A percentile compares a stretch with the other conserved stretches of the same genome.
phyloP scores from a whole-genome alignment of 2,888 invertebrate genomes.

The Platycheirus albimanus region DNA sequence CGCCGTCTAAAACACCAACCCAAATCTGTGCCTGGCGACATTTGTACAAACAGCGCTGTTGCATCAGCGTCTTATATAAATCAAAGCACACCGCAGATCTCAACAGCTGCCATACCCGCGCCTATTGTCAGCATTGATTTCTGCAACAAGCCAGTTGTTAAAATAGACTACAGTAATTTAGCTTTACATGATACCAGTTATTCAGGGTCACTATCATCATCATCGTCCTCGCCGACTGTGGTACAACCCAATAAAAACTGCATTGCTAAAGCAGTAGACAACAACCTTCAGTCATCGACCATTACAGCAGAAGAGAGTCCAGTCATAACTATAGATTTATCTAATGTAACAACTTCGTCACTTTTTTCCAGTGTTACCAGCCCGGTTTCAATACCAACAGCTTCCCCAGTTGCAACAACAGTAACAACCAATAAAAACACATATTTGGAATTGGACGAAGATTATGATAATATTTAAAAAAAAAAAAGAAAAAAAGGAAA shows the following conservation, averaged over 20 bases:
- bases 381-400: slow-evolving; percentile 37
- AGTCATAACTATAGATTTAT: slow-evolving; percentile 82
- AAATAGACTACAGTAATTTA: slow-evolving; percentile 82
- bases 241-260: slow-evolving; percentile 41
- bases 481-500: slow-evolving; percentile 65
- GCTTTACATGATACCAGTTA: slow-evolving; percentile 75
- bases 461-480: slow-evolving; percentile 82
- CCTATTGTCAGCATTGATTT: slow-evolving; percentile 81
- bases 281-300: slow-evolving; percentile 51
- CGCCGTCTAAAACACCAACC: slow-evolving; percentile 77
- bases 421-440: slow-evolving; percentile 75
- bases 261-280: slow-evolving; percentile 32
- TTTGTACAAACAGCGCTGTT: slow-evolving; percentile 31
- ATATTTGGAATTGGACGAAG: slow-evolving; percentile 82
- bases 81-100: slow-evolving; percentile 44
- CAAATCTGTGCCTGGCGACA: slow-evolving; percentile 75
- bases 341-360: slow-evolving; percentile 77
- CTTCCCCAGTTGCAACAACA: slow-evolving; percentile 30
- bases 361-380: slow-evolving; percentile 46
- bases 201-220: slow-evolving; percentile 61
- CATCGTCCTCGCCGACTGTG: slow-evolving; percentile 57
- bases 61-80: slow-evolving; percentile 71
- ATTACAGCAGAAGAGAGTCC: slow-evolving; percentile 77
- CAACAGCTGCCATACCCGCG: slow-evolving; percentile 80
- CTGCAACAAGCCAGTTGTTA: slow-evolving; percentile 81